phyloP scores from a whole-genome alignment of 2,797 vertebrate genomes.

The Argentina silus region DNA sequence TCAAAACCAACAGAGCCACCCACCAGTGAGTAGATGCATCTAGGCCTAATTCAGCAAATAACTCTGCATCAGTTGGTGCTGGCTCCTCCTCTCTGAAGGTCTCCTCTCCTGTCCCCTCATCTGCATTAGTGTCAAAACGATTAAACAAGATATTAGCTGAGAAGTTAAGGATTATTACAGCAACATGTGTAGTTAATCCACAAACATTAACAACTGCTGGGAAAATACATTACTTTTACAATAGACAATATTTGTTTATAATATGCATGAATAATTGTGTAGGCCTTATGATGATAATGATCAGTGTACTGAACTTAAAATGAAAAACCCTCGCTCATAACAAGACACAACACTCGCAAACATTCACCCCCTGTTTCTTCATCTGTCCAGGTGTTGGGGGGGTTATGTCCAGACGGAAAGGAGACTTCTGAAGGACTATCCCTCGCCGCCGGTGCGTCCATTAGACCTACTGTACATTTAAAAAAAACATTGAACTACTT shows the following conservation, averaged over 20 bases:
- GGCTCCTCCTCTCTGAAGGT: slow-evolving; percentile 52
- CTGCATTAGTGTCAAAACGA: slow-evolving; percentile 40
- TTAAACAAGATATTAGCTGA: neutral
- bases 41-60: slow-evolving; percentile 45
- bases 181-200: too few species aligned
- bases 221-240: too few species aligned
- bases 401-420: slow-evolving; percentile 22
- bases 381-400: slow-evolving; percentile 34
- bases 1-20: slow-evolving; percentile 34
- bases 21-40: slow-evolving; percentile 43
- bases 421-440: slow-evolving; percentile 9
- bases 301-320: neutral
- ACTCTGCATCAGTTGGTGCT: slow-evolving; percentile 53
- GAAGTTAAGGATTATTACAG: too few species aligned
- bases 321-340: neutral
- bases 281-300: too few species aligned
- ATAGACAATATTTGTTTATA: too few species aligned
- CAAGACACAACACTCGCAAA: neutral
- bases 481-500: neutral
- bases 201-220: too few species aligned
- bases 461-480: slow-evolving; percentile 22
- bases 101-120: slow-evolving; percentile 39
- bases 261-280: too few species aligned
- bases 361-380: slow-evolving; percentile 52
- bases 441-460: slow-evolving; percentile 46